phyloP scores from a whole-genome alignment of 1,140 invertebrate species.

The Bombus pascuorum region DNA sequence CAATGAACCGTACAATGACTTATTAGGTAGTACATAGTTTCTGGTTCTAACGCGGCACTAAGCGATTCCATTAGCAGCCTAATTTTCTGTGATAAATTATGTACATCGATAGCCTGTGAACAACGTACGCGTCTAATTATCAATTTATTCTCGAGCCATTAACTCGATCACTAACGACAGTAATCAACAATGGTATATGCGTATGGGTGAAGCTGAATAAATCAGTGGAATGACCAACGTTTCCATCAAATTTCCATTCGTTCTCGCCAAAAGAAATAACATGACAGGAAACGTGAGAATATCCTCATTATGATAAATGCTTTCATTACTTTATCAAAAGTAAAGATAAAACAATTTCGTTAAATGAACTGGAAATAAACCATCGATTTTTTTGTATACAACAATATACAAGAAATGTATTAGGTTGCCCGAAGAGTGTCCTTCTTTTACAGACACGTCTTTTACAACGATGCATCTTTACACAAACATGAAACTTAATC shows the following conservation, averaged over 20 bases:
- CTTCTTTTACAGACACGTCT: no score
- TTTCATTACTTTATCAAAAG: background rate
- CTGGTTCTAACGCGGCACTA: constrained; percentile 22
- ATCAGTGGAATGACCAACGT: background rate
- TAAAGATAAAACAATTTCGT: background rate
- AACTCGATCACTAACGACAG: constrained; percentile 38
- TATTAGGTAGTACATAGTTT: constrained; percentile 1
- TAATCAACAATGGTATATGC: constrained; percentile 26
- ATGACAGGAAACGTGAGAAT: background rate
- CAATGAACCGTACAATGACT: background rate
- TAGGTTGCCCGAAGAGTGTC: no score
- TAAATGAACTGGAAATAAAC: background rate
- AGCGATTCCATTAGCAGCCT: constrained; percentile 42
- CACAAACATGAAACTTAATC: no score
- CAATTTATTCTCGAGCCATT: constrained; percentile 53
- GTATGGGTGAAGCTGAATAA: background rate
- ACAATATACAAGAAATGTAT: no score
- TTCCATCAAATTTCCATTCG: background rate
- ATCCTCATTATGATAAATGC: background rate
- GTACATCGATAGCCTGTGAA: constrained; percentile 22
- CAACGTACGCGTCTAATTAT: constrained; percentile 43
- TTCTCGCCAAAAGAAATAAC: background rate
- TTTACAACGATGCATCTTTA: no score
- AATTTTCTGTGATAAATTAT: constrained; percentile 51
- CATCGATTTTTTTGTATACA: background rate